phyloP scores from a whole-genome alignment of 2,888 invertebrate genomes.

The Eubasilissa splendida region DNA sequence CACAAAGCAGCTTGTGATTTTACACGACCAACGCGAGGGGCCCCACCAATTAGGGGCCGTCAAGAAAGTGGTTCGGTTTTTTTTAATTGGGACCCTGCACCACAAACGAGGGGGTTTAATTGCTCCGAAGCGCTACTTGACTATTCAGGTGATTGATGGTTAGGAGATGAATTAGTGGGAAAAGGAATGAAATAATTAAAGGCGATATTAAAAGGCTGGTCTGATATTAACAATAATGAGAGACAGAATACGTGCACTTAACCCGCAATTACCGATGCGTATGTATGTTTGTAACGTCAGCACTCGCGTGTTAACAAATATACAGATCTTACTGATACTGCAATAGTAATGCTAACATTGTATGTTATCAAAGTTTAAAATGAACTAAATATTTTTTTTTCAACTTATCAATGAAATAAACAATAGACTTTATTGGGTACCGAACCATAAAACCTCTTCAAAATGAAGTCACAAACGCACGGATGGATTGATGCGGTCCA shows the following conservation, averaged over 20 bases:
- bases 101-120: conserved; percentile 3
- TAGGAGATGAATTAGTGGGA: neutral
- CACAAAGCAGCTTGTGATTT: conserved; percentile 10
- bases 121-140: conserved; percentile 7
- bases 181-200: conserved; percentile 6
- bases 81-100: neutral
- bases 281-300: too few species aligned
- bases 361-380: too few species aligned
- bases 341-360: too few species aligned
- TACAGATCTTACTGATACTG: too few species aligned
- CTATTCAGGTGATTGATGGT: conserved; percentile 20
- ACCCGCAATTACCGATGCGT: too few species aligned
- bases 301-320: too few species aligned
- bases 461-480: too few species aligned
- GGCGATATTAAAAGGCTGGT: neutral
- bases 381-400: too few species aligned
- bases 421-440: too few species aligned
- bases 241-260: neutral
- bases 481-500: too few species aligned
- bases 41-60: conserved; percentile 19
- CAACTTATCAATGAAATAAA: too few species aligned
- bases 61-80: conserved; percentile 12
- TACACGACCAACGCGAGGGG: conserved; percentile 2
- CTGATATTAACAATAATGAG: neutral
- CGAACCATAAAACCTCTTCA: too few species aligned